These are phyloP conservation scores for Falcaria lacertinaria DNA, from an alignment of 2,888 invertebrate genomes.

Conservation along the genomic window DNA sequence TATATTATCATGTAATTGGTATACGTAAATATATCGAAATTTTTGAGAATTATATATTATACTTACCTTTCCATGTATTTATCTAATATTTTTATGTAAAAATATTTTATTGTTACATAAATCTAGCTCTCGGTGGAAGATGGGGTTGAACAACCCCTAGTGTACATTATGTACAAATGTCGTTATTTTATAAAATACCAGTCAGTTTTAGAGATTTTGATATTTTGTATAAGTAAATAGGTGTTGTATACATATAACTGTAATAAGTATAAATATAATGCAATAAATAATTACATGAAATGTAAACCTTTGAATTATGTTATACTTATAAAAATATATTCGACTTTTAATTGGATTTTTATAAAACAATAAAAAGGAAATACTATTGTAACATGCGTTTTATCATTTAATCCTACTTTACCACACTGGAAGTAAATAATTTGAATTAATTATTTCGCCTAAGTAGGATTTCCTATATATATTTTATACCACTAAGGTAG, in stretches of 20 bases:
- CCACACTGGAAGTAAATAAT: no score
- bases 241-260: conserved; percentile 29
- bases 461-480: no score
- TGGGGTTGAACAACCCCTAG: conserved; percentile 19
- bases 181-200: conserved; percentile 40
- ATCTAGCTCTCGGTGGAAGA: conserved; percentile 50
- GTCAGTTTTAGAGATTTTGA: conserved; percentile 56
- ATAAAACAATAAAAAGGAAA: conserved; percentile 29
- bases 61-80: no score
- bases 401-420: no score
- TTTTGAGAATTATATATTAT: no score
- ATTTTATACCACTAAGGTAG: no score
- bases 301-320: conserved; percentile 11
- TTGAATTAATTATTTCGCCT: no score
- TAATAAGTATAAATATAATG: conserved; percentile 16
- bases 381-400: conserved; percentile 3
- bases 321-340: conserved; percentile 15
- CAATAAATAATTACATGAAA: conserved; percentile 13
- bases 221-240: conserved; percentile 34
- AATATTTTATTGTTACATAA: conserved; percentile 12
- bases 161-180: conserved; percentile 27
- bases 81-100: neutral
- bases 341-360: conserved; percentile 19
- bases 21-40: no score
- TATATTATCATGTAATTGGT: no score